Conservation (phyloP, 2,797 vertebrate genomes). For the Parotocinclus haroldoi region DNA sequence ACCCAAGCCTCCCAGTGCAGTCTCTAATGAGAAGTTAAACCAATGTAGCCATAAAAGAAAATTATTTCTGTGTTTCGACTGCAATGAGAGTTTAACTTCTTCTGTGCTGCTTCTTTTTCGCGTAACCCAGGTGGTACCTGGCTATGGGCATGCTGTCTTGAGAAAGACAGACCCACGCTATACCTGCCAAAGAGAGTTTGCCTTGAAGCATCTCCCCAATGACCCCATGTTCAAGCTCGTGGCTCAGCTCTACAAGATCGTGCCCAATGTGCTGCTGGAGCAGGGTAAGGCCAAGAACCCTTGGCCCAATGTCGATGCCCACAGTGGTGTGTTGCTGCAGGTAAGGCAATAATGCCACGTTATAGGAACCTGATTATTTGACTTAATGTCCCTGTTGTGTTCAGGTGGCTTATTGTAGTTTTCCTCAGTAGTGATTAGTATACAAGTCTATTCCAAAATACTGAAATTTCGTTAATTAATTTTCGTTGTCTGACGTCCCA, state of each 20-base stretch:
- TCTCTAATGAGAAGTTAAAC: too few relatives aligned
- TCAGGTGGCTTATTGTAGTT: too few relatives aligned
- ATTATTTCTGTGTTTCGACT: too few relatives aligned
- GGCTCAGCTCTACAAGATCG: slow-evolving; percentile 95
- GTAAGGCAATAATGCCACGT: slow-evolving; percentile 59
- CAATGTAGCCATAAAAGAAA: too few relatives aligned
- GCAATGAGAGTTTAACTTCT: too few relatives aligned
- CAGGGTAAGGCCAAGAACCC: slow-evolving; percentile 99
- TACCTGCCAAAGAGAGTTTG: slow-evolving; percentile 92
- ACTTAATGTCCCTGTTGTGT: too few relatives aligned
- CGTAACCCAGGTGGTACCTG: slow-evolving; percentile 83
- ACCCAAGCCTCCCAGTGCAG: too few relatives aligned
- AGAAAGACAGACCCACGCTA: slow-evolving; percentile 96
- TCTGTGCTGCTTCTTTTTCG: neutral
- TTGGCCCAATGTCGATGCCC: slow-evolving; percentile 97
- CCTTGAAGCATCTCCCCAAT: slow-evolving; percentile 92
- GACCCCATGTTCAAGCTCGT: slow-evolving; percentile 95
- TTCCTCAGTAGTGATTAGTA: too few relatives aligned
- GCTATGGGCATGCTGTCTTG: slow-evolving; percentile 92
- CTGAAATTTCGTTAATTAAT: too few relatives aligned
- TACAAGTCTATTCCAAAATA: too few relatives aligned
- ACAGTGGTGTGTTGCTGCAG: slow-evolving; percentile 95
- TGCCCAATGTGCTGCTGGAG: slow-evolving; percentile 91
- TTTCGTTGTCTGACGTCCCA: too few relatives aligned
- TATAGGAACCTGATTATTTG: too few relatives aligned